Base-by-base conservation (phyloP, 2,888 invertebrate genomes). In the Eustalomyia histrio region DNA sequence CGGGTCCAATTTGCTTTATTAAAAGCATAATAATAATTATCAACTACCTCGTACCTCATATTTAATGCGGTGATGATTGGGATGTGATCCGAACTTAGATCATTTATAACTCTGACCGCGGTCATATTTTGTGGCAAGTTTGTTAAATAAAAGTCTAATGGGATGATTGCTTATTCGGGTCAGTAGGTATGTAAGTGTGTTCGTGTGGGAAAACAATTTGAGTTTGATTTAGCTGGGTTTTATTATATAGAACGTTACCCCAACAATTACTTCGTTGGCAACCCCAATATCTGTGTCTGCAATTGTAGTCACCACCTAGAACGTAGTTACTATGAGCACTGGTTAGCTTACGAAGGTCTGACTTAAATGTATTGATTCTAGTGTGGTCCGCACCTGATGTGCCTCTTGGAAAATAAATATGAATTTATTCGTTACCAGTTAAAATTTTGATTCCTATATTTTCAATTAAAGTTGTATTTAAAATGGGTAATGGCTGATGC, bases 401-500 rank as follows among this genome's bases (percentile, higher is more conserved):
- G 2, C 61, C 43, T 5, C 47, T 47, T 21, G 61, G 43, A 14
- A 61, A 43, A 61, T 61, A n/a, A n/a, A n/a, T n/a, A n/a, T n/a
- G n/a, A n/a, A n/a, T n/a, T n/a, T n/a, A n/a, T n/a, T n/a, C n/a
- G n/a, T n/a, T n/a, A n/a, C n/a, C n/a, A n/a, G n/a, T n/a, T n/a
- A n/a, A n/a, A 43, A 47, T 17, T 21, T 47, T 43, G 43, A 21
- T 18, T 5, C 61, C 61, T 21, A 43, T 21, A 21, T 50, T 58
- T 69, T 69, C 58, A 17, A 69, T 58, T 29, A 58, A 0, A 24
- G 24, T 16, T 2, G 47, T 58, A 17, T 58, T 58, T 50, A 29
- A 16, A 16, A 16, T 14, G 12, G 58, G 58, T 50, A 69, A 69
- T 16, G 60, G 24, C 39, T 63, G 53, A 43, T 72, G 55, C 14